These are phyloP conservation scores for Phalacrocorax pelagicus DNA, from an alignment of 2,113 vertebrate genomes.

Conservation along the genomic window DNA sequence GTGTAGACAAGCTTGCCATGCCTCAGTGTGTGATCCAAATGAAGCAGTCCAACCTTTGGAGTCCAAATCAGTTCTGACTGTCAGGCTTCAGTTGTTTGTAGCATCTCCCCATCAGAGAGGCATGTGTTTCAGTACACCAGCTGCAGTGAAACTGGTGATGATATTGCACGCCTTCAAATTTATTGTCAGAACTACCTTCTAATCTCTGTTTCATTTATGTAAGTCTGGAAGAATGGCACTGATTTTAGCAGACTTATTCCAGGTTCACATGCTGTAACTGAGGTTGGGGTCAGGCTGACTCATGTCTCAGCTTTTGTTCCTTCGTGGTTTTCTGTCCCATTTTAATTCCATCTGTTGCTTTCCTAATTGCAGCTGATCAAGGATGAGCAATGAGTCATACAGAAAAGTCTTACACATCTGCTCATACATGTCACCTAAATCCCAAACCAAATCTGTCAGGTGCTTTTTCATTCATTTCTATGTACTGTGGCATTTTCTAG, in stretches of 20 bases:
- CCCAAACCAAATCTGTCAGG: not conserved
- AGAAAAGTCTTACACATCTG: not conserved
- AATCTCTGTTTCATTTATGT: not conserved
- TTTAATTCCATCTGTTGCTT: conserved; percentile 2
- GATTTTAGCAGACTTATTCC: not conserved
- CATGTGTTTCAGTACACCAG: not conserved
- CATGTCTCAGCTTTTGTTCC: not conserved
- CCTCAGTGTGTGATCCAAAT: not conserved
- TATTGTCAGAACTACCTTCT: not conserved
- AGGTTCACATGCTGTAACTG: not conserved
- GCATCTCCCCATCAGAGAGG: not conserved
- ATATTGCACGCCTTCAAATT: not conserved
- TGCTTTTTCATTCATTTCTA: not conserved
- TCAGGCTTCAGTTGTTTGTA: not conserved
- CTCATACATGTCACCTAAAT: not conserved
- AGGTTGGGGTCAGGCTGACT: not conserved
- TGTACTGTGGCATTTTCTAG: not conserved
- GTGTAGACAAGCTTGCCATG: not conserved
- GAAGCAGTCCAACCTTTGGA: not conserved
- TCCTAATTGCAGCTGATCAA: not conserved
- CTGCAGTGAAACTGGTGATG: not conserved
- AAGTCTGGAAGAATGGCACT: not conserved
- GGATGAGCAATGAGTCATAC: not conserved
- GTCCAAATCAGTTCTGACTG: not conserved
- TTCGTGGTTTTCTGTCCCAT: not conserved